A percentile compares a stretch with the other conserved stretches of the same genome.
phyloP scores from a whole-genome alignment of 2,888 invertebrate genomes.

The Quadroppia sp. region DNA sequence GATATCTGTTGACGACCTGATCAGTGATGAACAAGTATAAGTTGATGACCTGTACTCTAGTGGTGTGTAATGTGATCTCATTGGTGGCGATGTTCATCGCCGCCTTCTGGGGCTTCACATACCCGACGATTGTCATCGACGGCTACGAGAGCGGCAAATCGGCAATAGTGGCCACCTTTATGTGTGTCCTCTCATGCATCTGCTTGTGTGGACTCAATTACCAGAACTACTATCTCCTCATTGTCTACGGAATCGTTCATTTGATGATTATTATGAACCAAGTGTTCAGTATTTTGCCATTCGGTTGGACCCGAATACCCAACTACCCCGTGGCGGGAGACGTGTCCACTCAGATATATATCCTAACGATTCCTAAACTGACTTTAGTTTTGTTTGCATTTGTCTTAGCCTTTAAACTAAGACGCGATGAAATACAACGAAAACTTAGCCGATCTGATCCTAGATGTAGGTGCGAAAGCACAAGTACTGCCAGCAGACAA shows the following conservation, averaged over 20 bases:
- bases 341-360: conserved; percentile 38
- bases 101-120: conserved; percentile 43
- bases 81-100: conserved; percentile 42
- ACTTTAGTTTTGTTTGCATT: conserved; percentile 39
- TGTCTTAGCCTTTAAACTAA: conserved; percentile 35
- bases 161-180: conserved; percentile 40
- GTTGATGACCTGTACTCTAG: conserved; percentile 41
- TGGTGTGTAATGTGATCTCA: conserved; percentile 38
- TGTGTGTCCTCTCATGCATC: conserved; percentile 33
- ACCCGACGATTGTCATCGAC: conserved; percentile 37
- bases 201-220: conserved; percentile 42
- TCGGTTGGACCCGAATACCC: conserved; percentile 40
- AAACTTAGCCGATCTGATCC: conserved; percentile 38
- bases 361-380: conserved; percentile 28
- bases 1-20: background rate
- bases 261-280: conserved; percentile 40
- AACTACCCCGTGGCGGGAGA: conserved; percentile 38
- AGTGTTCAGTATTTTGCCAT: conserved; percentile 39
- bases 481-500: conserved; percentile 29
- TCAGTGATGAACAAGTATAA: conserved; percentile 41
- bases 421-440: conserved; percentile 39
- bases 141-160: conserved; percentile 42
- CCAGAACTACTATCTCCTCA: conserved; percentile 41
- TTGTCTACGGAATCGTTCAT: conserved; percentile 37
- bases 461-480: conserved; percentile 22